These are phyloP conservation scores for Acanthococcus lagerstroemiae DNA, from an alignment of 2,888 invertebrate genomes.

Conservation along the genomic window DNA sequence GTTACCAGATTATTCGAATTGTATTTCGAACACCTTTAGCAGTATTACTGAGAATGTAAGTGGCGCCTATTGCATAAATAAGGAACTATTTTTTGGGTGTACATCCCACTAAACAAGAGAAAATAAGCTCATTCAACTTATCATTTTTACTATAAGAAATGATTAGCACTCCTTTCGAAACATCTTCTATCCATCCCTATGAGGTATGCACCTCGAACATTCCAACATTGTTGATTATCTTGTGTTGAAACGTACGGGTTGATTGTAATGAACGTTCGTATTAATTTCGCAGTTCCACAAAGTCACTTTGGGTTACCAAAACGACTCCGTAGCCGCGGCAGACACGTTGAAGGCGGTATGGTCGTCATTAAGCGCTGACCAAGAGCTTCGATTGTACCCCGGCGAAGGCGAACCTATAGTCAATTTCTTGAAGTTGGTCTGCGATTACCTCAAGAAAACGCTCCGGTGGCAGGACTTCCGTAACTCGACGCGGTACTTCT, in stretches of 20 bases:
- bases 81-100: no score
- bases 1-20: constrained; percentile 63
- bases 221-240: background rate
- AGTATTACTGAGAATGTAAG: constrained; percentile 48
- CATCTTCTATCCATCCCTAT: no score
- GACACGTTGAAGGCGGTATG: constrained; percentile 50
- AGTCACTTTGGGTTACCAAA: constrained; percentile 54
- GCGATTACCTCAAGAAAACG: constrained; percentile 46
- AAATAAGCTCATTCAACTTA: no score
- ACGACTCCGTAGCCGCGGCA: constrained; percentile 46
- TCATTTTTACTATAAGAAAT: no score
- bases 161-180: no score
- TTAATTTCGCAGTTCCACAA: constrained; percentile 47
- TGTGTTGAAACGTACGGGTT: background rate
- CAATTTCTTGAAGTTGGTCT: constrained; percentile 49
- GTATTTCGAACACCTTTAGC: constrained; percentile 51
- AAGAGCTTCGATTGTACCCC: constrained; percentile 47
- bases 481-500: constrained; percentile 48
- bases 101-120: no score
- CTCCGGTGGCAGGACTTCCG: constrained; percentile 45
- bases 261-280: no score
- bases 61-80: no score
- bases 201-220: no score
- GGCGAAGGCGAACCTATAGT: constrained; percentile 58
- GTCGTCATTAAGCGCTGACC: constrained; percentile 43